These are phyloP conservation scores for Trichosurus vulpecula DNA, from an alignment of 2,797 vertebrate species.

Conservation along the genomic window DNA sequence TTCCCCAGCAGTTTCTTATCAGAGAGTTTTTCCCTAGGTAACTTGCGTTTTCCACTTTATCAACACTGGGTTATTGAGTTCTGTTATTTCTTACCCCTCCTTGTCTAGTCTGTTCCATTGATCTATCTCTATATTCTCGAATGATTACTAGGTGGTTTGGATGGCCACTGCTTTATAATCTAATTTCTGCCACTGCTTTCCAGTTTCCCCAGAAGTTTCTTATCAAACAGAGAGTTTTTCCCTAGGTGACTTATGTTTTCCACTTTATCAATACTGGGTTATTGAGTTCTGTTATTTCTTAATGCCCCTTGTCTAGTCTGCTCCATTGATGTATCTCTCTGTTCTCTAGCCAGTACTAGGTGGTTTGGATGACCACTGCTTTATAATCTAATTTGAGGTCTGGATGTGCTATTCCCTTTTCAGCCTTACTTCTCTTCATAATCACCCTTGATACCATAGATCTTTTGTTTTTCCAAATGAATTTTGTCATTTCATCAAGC, in stretches of 20 bases:
- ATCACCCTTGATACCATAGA: neutral
- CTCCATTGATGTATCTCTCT: neutral
- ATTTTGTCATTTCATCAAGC: neutral
- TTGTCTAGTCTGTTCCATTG: neutral
- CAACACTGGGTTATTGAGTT: neutral
- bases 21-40: neutral
- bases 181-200: neutral
- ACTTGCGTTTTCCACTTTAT: neutral
- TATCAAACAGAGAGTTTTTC: neutral
- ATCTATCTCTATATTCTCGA: neutral
- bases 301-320: neutral
- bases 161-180: neutral
- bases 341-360: neutral
- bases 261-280: neutral
- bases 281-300: neutral
- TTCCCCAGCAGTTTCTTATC: neutral
- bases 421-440: neutral
- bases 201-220: neutral
- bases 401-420: neutral
- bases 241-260: neutral
- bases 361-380: neutral
- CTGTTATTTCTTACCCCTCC: neutral
- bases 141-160: neutral
- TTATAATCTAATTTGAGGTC: neutral
- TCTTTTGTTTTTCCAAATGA: neutral